These are phyloP conservation scores for Pocillopora meandrina DNA, from an alignment of 92 coral and sea anemone species.

Conservation along the genomic window DNA sequence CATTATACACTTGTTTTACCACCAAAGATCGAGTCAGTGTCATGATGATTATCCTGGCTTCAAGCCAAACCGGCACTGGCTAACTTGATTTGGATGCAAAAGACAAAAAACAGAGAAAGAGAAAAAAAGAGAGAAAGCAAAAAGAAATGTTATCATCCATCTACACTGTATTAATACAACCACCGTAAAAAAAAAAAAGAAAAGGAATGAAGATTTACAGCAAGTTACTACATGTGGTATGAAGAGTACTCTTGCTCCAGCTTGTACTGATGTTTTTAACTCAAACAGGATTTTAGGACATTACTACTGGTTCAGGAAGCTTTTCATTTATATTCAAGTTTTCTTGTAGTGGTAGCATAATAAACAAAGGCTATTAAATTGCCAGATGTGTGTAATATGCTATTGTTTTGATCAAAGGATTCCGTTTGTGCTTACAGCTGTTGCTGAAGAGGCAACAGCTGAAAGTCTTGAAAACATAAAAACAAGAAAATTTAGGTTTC, in stretches of 20 bases:
- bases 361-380: too few species aligned
- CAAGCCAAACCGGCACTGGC: conserved; percentile 68
- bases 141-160: conserved; percentile 73
- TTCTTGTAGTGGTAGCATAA: too few species aligned
- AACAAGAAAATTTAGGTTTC: too few species aligned
- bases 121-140: conserved; percentile 76
- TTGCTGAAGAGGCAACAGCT: too few species aligned
- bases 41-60: conserved; percentile 47
- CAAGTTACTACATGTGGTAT: neutral
- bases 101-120: conserved; percentile 80
- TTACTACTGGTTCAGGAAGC: too few species aligned
- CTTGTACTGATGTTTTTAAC: too few species aligned
- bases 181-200: conserved; percentile 23
- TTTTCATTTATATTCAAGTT: too few species aligned
- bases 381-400: too few species aligned
- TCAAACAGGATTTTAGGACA: too few species aligned
- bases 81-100: conserved; percentile 85
- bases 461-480: too few species aligned
- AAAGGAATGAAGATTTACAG: neutral
- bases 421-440: too few species aligned
- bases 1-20: conserved; percentile 47
- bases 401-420: too few species aligned
- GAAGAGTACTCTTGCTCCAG: neutral
- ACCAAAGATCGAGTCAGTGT: conserved; percentile 56
- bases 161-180: conserved; percentile 22